Percentiles rank a stretch among this genome's conserved stretches.
Evolutionary conservation across 1,140 invertebrate species (phyloP).

Genomic region (Atopsyche davidsoni): DNA sequence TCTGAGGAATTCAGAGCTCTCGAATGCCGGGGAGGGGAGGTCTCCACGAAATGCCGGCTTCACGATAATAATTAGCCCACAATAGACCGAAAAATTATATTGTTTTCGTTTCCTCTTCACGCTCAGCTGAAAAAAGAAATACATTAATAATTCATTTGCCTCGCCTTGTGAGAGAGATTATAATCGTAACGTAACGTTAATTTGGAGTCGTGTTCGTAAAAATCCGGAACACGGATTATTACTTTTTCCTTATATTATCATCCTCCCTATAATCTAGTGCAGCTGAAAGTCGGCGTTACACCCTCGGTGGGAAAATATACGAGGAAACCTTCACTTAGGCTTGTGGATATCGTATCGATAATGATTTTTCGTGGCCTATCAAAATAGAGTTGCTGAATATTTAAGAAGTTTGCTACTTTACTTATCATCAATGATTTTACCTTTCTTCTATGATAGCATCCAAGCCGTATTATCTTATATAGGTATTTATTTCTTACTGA

Average conservation of each 20-base stretch:
- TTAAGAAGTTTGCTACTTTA: not conserved
- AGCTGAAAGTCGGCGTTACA: not conserved
- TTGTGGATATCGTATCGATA: not conserved
- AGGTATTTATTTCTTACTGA: no score
- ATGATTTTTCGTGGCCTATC: not conserved
- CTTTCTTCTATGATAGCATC: no score
- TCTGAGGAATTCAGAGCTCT: no score
- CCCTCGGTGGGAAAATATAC: not conserved
- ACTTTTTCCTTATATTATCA: conserved; percentile 1
- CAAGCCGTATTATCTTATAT: no score
- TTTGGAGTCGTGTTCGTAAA: conserved; percentile 11
- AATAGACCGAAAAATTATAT: conserved; percentile 25
- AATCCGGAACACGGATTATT: not conserved
- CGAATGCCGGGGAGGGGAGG: not conserved
- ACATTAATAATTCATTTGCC: conserved; percentile 28
- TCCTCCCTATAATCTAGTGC: not conserved
- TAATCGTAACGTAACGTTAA: conserved; percentile 26
- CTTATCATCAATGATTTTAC: not conserved
- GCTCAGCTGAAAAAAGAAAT: conserved; percentile 12
- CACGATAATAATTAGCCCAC: conserved; percentile 23
- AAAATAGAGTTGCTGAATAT: not conserved
- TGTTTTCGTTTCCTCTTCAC: conserved; percentile 27
- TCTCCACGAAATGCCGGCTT: conserved; percentile 11
- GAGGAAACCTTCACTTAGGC: not conserved
- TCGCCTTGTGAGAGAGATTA: conserved; percentile 21